Base-by-base conservation (phyloP, 1,140 invertebrate genomes). In the Aphaenogaster ashmeadi region DNA sequence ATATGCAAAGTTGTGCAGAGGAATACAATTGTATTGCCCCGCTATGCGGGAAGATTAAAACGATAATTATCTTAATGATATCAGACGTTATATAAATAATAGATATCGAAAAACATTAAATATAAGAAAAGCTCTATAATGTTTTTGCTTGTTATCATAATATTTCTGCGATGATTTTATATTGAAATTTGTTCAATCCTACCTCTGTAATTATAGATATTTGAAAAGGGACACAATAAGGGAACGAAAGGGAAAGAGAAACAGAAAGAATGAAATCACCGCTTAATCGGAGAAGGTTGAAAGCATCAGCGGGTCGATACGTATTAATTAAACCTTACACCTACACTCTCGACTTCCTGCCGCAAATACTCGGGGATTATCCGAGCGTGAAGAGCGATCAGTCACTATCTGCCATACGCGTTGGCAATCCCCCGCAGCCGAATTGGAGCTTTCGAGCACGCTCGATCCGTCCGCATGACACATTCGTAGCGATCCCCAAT, bases 361-460 rank as follows among this genome's bases (percentile, higher is more conserved):
- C 56, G 79, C 79, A 81, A 78, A 89, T 80, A 60, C 83, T 75
- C 62, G n/a, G 54, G 88, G 90, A 88, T 92, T 89, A 91, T 87
- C 66, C 90, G 62, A 84, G 89, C 91, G 75, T 84, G 86, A 91
- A 91, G 91, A 92, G 88, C 91, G 90, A 92, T 92, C 91, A 89
- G 91, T 92, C 91, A 92, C 88, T 90, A 91, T 92, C 78, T 66
- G 87, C 81, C 88, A 90, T 86, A 77, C 87, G 62, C 38, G 77
- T 62, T 66, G 86, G 56, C 75, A 81, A 91, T 91, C 87, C 90
- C 89, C 80, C 88, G 74, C 66, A n/a, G 71, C 50, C 85, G 84
- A 87, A 87, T 87, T 67, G 60, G 54, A 84, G 81, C 84, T 87
- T 87, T 87, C 85, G 66, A 87, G 77, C 84, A 77, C 78, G 87